phyloP scores from a whole-genome alignment of 2,113 vertebrate genomes.

The Corydoras sp. region DNA sequence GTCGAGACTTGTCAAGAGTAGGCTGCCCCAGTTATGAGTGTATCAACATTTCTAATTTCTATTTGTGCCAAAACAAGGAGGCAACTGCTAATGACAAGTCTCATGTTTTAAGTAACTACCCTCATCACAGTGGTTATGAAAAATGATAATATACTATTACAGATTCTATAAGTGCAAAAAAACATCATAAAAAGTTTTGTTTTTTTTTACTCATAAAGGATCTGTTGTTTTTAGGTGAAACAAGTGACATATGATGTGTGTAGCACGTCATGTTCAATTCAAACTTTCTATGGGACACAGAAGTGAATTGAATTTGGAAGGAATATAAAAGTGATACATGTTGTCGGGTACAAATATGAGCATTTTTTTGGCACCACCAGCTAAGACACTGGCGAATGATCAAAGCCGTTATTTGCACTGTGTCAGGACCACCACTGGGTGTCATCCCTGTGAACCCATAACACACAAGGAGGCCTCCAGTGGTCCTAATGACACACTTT shows the following conservation, averaged over 20 bases:
- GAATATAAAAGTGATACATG: no score
- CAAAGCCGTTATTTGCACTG: constrained; percentile 57
- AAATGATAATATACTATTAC: neutral
- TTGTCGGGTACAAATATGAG: no score
- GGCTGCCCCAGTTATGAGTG: constrained; percentile 67
- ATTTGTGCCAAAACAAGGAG: constrained; percentile 63
- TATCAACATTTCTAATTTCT: constrained; percentile 71
- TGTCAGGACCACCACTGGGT: constrained; percentile 65
- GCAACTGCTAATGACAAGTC: constrained; percentile 57
- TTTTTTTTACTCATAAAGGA: no score
- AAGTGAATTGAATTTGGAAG: no score
- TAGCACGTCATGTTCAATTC: no score
- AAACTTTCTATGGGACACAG: no score
- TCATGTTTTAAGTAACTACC: neutral
- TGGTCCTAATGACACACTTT: constrained; percentile 18
- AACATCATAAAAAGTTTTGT: no score
- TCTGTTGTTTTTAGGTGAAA: no score
- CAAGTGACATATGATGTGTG: no score
- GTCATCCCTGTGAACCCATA: constrained; percentile 58
- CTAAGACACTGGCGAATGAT: neutral
- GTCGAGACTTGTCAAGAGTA: constrained; percentile 58
- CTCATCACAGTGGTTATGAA: neutral
- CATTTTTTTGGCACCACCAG: neutral
- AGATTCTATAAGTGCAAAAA: no score
- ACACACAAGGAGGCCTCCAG: constrained; percentile 43